Evolutionary conservation across 2,113 vertebrate species (phyloP).

Genomic region (Grus americana): DNA sequence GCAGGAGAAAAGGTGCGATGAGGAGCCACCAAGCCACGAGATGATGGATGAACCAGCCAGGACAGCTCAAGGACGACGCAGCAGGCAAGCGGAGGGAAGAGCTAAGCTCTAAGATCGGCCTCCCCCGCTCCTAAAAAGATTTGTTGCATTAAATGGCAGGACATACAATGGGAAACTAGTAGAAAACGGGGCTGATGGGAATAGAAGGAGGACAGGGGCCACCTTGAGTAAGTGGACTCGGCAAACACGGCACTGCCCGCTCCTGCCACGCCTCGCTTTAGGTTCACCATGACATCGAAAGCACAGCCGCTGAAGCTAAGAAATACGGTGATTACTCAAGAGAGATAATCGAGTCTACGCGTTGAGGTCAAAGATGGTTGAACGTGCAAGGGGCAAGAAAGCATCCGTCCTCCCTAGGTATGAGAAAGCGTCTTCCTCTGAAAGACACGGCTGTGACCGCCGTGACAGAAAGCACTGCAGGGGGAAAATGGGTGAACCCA

Average conservation of each 20-base stretch:
- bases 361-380: not conserved
- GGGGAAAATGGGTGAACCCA: not conserved
- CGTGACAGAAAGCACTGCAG: not conserved
- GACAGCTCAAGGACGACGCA: not conserved
- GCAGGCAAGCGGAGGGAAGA: not conserved
- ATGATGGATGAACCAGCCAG: not conserved
- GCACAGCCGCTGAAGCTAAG: not conserved
- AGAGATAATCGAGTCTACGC: not conserved
- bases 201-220: not conserved
- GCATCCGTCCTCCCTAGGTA: not conserved
- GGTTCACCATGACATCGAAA: rapidly evolving
- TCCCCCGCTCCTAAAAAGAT: not conserved
- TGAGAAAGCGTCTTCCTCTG: not conserved
- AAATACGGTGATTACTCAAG: not conserved
- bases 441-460: not conserved
- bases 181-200: not conserved
- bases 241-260: rapidly evolving
- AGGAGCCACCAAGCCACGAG: not conserved
- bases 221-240: rapidly evolving
- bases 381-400: not conserved
- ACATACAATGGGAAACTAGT: rapidly evolving
- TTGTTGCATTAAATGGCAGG: rapidly evolving
- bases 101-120: not conserved
- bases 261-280: rapidly evolving
- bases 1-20: not conserved